Evolutionary conservation across 2,888 invertebrate species (phyloP).

Genomic region (Ceraclea dissimilis): DNA sequence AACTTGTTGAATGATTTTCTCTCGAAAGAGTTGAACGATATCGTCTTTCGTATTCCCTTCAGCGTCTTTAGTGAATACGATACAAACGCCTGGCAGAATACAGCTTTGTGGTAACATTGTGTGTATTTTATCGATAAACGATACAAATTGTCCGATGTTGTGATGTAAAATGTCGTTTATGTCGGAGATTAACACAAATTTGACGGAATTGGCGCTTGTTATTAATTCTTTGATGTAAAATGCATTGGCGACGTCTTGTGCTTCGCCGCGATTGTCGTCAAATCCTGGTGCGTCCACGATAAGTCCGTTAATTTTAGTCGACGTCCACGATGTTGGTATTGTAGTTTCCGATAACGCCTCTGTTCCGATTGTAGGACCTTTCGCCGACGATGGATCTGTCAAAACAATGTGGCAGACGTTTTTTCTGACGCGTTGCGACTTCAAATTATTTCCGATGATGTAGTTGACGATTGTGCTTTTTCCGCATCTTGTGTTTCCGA

Average conservation of each 20-base stretch:
- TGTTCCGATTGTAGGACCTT: background rate
- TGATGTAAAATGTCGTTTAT: background rate
- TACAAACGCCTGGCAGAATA: background rate
- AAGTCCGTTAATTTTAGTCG: background rate
- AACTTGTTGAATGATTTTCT: background rate
- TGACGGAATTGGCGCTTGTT: background rate
- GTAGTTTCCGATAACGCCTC: background rate
- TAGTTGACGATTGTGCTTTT: background rate
- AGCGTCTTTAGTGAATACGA: background rate
- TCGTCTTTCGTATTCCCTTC: background rate
- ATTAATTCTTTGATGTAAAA: background rate
- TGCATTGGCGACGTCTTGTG: background rate
- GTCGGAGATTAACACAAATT: background rate
- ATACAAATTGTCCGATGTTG: background rate
- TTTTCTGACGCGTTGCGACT: background rate
- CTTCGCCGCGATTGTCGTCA: background rate
- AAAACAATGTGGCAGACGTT: background rate
- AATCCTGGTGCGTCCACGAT: background rate
- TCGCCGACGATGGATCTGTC: background rate
- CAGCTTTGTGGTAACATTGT: background rate
- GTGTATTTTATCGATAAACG: background rate
- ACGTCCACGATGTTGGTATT: background rate
- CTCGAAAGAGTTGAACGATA: background rate
- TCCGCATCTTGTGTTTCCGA: slow-evolving; percentile 3
- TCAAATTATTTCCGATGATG: background rate